Evolutionary conservation across 1,140 invertebrate genomes (phyloP), one percentile per base, ranked within the genome.

Genomic region (Popillia japonica): DNA sequence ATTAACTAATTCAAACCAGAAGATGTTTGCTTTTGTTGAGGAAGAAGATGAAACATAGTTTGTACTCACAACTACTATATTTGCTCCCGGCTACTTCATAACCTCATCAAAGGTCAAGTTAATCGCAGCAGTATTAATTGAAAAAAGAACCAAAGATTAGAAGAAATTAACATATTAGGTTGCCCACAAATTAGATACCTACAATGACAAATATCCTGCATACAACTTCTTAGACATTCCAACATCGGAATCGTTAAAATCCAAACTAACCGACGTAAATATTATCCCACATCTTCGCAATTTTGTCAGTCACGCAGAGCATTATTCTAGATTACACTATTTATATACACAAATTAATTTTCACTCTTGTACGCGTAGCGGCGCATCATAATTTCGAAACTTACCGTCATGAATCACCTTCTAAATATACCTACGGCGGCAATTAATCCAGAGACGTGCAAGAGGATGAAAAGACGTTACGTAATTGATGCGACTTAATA

Each of bases 331-430:
- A 64, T 64, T 64, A 64, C 61, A 64, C 61, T 64, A 64, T 64
- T 64, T 64, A 64, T 64, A 64, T 27, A 64, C 61, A 64, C n/a
- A 64, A 64, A 64, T 64, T 64, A 64, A 64, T 64, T 20, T 27
- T 64, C 17, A 22, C 17, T n/a, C 61, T 22, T 22, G 17, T 23
- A 64, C 11, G 17, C 17, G 17, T 17, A 27, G 61, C 61, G 10
- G 61, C 61, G 61, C 61, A 64, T 64, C 61, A 64, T 64, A 64
- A 64, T 64, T 64, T 64, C 61, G n/a, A 64, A 64, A 64, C 61
- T 22, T 64, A 20, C 22, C 61, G n/a, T 64, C 17, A 64, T 64
- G 61, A 64, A 64, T 64, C 61, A 64, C 61, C 23, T 22, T 64
- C 61, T 64, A 64, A 64, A 64, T 64, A 64, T 64, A 64, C 61